phyloP scores from a whole-genome alignment of 2,888 invertebrate genomes.

The Pollenia labialis region DNA sequence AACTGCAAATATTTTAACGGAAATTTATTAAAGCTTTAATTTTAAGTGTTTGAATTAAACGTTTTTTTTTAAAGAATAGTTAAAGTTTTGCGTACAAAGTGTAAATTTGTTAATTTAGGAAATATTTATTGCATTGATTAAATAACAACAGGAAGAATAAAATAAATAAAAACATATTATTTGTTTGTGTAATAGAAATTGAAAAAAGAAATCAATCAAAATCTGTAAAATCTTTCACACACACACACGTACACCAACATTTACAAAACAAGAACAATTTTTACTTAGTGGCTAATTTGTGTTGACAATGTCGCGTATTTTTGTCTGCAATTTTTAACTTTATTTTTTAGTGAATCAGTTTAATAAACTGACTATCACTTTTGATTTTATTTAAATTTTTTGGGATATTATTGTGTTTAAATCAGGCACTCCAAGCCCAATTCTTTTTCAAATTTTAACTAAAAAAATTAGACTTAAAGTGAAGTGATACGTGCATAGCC shows the following conservation, averaged over 20 bases:
- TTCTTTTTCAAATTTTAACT: no score
- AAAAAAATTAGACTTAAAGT: no score
- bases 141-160: background rate
- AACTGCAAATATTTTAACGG: conserved; percentile 13
- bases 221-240: background rate
- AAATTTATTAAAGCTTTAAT: background rate
- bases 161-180: background rate
- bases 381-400: no score
- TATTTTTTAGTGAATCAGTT: no score
- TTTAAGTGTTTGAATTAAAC: background rate
- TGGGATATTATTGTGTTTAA: no score
- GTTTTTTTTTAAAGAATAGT: background rate
- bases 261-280: conserved; percentile 10
- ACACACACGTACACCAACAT: background rate
- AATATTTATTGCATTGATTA: background rate
- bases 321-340: no score
- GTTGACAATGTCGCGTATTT: no score
- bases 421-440: no score
- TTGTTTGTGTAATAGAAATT: conserved; percentile 15
- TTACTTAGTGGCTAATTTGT: conserved; percentile 11
- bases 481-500: no score
- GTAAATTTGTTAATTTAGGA: background rate
- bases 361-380: no score
- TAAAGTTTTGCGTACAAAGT: background rate
- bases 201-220: conserved; percentile 29